Evolutionary conservation across 2,797 vertebrate genomes (phyloP), one percentile per base, ranked within the genome.

Genomic region (Siniperca obscura): DNA sequence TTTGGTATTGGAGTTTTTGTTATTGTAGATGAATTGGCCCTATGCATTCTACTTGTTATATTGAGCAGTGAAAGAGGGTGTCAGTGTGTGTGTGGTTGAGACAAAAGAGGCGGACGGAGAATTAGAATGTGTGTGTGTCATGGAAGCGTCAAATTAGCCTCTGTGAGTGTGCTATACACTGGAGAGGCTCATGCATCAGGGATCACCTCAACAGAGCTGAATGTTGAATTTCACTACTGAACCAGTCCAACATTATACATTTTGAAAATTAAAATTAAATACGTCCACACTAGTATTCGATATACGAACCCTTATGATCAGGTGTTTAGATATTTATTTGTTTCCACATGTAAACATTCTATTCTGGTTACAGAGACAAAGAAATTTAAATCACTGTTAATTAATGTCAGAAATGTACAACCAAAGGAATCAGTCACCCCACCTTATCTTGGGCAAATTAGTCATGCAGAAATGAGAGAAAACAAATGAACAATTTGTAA

Each of bases 71-170:
- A 64, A 42, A 34, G 52, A 60, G 50, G 25, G 25, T 12, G 4
- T 13, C 13, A 9, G 34, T 60, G 22, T 61, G 36, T 50, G 52
- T 59, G 61, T 55, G 44, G 13, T 30, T 64, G 46, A 60, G 34
- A 60, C 30, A 68, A 36, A 42, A 66, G 38, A 27, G 46, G 25
- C 0, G 0, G 50, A 67, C n/a, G 40, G 67, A 72, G 21, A 77
- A 56, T 80, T 38, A 44, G 21, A 25, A 30, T 19, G n/a, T 27
- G 52, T 27, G 52, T 50, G 74, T 70, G 17, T 48, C 25, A 38
- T 30, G 61, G 46, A 82, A 55, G 44, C 19, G 5, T 80, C 59
- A 74, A 66, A 83, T 80, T 80, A 77, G 7, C 53, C 56, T 44
- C 25, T 27, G 19, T 48, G 44, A 52, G 34, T 59, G 50, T 1